Percentiles rank a stretch among this genome's conserved stretches.
phyloP scores from a whole-genome alignment of 2,113 vertebrate species.

The Vanacampus margaritifer region DNA sequence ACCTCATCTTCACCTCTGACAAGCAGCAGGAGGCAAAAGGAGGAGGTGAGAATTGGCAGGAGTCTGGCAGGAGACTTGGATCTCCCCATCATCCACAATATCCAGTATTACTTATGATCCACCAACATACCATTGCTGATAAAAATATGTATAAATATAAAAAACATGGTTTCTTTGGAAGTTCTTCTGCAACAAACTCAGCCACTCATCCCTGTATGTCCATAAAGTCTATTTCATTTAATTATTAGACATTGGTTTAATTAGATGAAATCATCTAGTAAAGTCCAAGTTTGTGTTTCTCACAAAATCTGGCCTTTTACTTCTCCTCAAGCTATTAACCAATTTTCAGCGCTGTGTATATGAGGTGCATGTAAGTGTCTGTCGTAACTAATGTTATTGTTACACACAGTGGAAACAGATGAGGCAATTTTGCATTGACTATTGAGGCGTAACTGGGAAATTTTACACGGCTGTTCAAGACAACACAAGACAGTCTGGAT shows the following conservation, averaged over 20 bases:
- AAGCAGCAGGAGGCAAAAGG: background rate
- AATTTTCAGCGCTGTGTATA: constrained; percentile 31
- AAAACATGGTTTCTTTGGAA: background rate
- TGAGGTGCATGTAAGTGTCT: background rate
- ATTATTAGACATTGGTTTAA: no score
- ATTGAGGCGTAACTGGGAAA: background rate
- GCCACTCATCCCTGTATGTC: no score
- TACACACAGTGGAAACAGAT: no score
- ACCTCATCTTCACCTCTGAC: background rate
- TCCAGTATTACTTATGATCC: background rate
- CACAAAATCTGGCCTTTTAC: constrained; percentile 30
- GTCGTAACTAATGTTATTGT: no score
- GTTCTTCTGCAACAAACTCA: no score
- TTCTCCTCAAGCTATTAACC: constrained; percentile 26
- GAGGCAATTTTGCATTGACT: no score
- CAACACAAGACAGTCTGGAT: background rate
- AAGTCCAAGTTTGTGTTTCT: constrained; percentile 49
- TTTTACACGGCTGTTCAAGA: background rate
- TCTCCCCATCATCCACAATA: background rate
- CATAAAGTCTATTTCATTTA: no score
- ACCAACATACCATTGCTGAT: background rate
- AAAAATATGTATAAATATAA: background rate
- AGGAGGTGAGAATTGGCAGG: constrained; percentile 50
- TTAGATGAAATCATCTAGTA: constrained; percentile 10
- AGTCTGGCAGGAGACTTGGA: constrained; percentile 10